These are phyloP conservation scores for Mormyrops boulengeri DNA, from an alignment of 2,797 vertebrate species.

Conservation along the genomic window DNA sequence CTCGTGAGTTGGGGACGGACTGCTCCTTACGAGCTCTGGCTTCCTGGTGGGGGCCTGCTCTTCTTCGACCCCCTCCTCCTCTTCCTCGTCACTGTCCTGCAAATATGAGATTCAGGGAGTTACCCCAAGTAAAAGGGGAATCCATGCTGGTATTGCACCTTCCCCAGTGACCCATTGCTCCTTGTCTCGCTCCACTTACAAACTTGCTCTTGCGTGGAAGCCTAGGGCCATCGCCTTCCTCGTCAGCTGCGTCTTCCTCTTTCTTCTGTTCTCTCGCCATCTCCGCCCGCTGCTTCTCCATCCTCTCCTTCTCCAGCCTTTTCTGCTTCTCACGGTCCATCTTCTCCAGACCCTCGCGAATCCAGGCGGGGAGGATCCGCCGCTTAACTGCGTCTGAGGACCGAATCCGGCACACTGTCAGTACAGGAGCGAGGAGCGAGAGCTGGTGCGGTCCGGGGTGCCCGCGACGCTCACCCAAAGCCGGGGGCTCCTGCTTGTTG, in stretches of 20 bases:
- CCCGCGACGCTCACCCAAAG: slow-evolving; percentile 63
- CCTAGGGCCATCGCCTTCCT: slow-evolving; percentile 74
- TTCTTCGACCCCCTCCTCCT: slow-evolving; percentile 65
- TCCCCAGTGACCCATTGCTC: not conserved
- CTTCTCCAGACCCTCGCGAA: slow-evolving; percentile 96
- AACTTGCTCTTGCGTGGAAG: slow-evolving; percentile 97
- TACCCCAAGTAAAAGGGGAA: not conserved
- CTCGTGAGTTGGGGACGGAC: slow-evolving; percentile 81
- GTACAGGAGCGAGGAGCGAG: not conserved
- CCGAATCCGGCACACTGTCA: not conserved
- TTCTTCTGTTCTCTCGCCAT: slow-evolving; percentile 77
- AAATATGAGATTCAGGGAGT: not conserved
- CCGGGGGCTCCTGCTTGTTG: slow-evolving; percentile 81
- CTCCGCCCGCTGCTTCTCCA: slow-evolving; percentile 89
- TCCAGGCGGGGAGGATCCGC: slow-evolving; percentile 93
- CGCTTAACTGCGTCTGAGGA: slow-evolving; percentile 87
- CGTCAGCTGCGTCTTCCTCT: slow-evolving; percentile 63
- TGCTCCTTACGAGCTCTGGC: slow-evolving; percentile 58
- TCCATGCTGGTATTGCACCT: not conserved
- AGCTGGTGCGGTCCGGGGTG: not conserved
- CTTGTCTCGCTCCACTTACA: slow-evolving; percentile 65
- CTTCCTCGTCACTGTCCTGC: slow-evolving; percentile 79
- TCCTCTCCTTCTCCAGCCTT: slow-evolving; percentile 86
- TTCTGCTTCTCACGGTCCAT: slow-evolving; percentile 98
- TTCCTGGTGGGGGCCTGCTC: slow-evolving; percentile 60